A percentile compares a stretch with the other conserved stretches of the same genome.
phyloP scores from a whole-genome alignment of 2,113 vertebrate genomes.

The Capra hircus region DNA sequence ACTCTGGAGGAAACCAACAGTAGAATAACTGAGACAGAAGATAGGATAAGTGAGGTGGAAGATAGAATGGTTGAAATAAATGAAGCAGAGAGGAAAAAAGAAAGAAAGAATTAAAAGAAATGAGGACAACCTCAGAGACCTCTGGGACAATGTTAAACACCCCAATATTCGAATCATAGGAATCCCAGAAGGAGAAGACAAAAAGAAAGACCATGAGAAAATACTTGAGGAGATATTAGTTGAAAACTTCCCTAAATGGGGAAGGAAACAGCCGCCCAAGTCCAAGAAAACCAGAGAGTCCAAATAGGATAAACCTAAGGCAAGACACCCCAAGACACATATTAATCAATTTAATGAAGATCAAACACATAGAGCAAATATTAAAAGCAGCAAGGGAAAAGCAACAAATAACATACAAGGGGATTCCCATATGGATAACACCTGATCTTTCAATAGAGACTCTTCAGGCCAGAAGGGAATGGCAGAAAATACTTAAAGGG shows the following conservation, averaged over 20 bases:
- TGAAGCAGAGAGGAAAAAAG: neutral
- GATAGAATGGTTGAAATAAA: neutral
- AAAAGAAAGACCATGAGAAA: neutral
- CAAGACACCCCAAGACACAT: neutral
- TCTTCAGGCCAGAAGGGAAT: too few species aligned
- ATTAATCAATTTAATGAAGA: too few species aligned
- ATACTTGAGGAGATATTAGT: neutral
- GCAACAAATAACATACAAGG: too few species aligned
- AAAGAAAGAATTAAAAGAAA: neutral
- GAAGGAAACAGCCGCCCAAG: neutral
- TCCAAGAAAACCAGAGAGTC: neutral
- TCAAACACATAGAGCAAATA: too few species aligned
- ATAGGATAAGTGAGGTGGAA: neutral
- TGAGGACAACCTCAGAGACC: neutral
- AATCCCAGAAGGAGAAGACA: neutral
- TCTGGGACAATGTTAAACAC: neutral
- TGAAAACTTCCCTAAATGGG: neutral
- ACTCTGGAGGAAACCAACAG: neutral
- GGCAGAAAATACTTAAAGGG: too few species aligned
- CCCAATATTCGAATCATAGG: neutral
- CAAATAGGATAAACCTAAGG: neutral
- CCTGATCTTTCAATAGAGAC: too few species aligned
- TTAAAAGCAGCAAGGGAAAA: too few species aligned
- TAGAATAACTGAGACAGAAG: neutral
- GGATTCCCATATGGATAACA: neutral